These are phyloP conservation scores for Drosophila sulfurigaster DNA, from an alignment of 1,140 invertebrate genomes.

Conservation along the genomic window DNA sequence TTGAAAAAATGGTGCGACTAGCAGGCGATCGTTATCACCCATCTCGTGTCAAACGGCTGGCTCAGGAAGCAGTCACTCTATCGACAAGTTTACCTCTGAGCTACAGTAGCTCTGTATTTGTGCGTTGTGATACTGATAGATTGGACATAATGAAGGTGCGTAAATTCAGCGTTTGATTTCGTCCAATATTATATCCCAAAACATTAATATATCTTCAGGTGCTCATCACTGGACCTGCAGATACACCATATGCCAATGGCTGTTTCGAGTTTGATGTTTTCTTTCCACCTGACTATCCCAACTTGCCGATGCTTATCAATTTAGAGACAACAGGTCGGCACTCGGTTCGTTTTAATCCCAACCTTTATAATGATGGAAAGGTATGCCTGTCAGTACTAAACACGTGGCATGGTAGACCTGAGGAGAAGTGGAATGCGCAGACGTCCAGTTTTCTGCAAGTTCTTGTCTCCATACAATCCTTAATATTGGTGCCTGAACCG, in stretches of 20 bases:
- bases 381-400: conserved; percentile 98
- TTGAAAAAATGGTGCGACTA: conserved; percentile 94
- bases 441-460: conserved; percentile 98
- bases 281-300: conserved; percentile 95
- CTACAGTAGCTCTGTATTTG: conserved; percentile 97
- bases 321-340: conserved; percentile 97
- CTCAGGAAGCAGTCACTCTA: conserved; percentile 98
- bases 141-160: conserved; percentile 97
- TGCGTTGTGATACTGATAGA: conserved; percentile 96
- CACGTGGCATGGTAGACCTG: conserved; percentile 99
- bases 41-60: conserved; percentile 94
- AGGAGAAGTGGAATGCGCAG: conserved; percentile 99
- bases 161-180: not conserved
- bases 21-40: conserved; percentile 94
- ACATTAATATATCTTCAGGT: conserved; percentile 87
- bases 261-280: conserved; percentile 97
- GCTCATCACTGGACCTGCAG: conserved; percentile 95
- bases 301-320: conserved; percentile 94
- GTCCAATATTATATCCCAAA: conserved; percentile 13
- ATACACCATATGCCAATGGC: conserved; percentile 95
- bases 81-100: conserved; percentile 96
- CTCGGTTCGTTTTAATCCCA: conserved; percentile 98
- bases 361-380: conserved; percentile 98
- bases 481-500: conserved; percentile 97
- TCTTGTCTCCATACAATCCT: conserved; percentile 97